Conservation (phyloP, 2,113 vertebrate species). For the Amphiprion ocellaris region DNA sequence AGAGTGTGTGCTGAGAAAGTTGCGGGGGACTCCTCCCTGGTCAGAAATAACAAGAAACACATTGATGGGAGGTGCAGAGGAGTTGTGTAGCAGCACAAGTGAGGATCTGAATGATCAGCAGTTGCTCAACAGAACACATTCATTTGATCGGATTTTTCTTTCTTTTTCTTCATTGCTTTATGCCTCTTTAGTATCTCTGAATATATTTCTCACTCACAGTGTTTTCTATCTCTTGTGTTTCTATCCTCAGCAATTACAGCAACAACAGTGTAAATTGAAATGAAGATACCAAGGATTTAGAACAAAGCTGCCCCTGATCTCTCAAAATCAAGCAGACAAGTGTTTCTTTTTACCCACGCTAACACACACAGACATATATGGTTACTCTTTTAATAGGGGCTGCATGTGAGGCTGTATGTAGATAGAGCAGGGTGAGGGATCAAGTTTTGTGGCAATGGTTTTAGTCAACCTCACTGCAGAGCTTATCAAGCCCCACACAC, state of each 20-base stretch:
- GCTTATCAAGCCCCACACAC: conserved; percentile 74
- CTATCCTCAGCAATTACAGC: not conserved
- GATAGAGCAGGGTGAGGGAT: conserved; percentile 52
- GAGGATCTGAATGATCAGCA: conserved; percentile 32
- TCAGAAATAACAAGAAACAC: conserved; percentile 64
- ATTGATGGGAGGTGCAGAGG: conserved; percentile 54
- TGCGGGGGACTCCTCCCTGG: conserved; percentile 52
- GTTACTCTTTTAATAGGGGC: conserved; percentile 9
- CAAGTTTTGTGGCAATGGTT: conserved; percentile 60
- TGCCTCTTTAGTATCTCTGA: not conserved
- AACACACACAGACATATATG: conserved; percentile 13
- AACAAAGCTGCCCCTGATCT: conserved; percentile 18
- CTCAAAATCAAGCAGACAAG: conserved; percentile 24
- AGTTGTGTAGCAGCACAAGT: conserved; percentile 41
- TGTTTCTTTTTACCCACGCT: conserved; percentile 24
- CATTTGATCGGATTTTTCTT: conserved; percentile 5
- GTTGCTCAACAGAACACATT: conserved; percentile 36
- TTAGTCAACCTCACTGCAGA: conserved; percentile 48
- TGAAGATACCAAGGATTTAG: not conserved
- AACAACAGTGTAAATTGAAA: conserved; percentile 5
- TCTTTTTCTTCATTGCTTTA: not conserved
- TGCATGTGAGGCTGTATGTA: conserved; percentile 31
- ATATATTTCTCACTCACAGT: not conserved
- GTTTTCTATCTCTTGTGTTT: not conserved
- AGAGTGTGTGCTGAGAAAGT: conserved; percentile 36